Base-by-base conservation (phyloP, 2,113 vertebrate species). In the Tricholaema leucomelas region DNA sequence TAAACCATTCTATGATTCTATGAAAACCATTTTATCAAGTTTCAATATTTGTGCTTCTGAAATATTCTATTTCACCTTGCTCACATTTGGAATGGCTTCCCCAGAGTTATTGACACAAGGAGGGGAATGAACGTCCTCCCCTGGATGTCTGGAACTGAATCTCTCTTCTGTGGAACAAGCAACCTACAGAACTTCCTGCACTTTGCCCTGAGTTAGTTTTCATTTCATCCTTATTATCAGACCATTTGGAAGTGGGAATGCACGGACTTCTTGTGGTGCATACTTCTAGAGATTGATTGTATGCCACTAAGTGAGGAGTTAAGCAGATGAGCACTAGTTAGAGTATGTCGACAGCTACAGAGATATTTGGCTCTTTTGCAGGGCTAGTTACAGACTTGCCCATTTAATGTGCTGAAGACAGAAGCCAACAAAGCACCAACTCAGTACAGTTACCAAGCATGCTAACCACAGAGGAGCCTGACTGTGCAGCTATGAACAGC, bases 221-320 rank as follows among this genome's bases (percentile, higher is more conserved):
- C 46, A 23, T 65, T 79, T 65, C 30, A 6, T 54, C 40, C 61
- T 40, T 65, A 31, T 48, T 64, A 60, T 18, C 63, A 79, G n/a
- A n/a, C 23, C 9, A 8, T 75, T 83, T 75, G 2, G 7, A 83
- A 83, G 56, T 6, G 25, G 67, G 63, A 61, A 52, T 25, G 38
- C 55, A 7, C 24, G n/a, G 40, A 20, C 17, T 77, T 72, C 12
- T 84, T 20, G 1, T 23, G n/a, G 20, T 2, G 1, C 1, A 0
- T 52, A 17, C 71, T 58, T 38, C 42, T 56, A 12, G 24, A 65
- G 10, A 27, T 67, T 56, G 36, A 6, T 10, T 14, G 7, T 48
- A 20, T 36, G 69, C 46, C 15, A 4, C 48, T 66, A n/a, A 30
- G 15, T 15, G 28, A 76, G 35, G 35, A 83, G 42, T 10, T 42